phyloP scores from a whole-genome alignment of 2,888 invertebrate species.

The Gerris lacustris region DNA sequence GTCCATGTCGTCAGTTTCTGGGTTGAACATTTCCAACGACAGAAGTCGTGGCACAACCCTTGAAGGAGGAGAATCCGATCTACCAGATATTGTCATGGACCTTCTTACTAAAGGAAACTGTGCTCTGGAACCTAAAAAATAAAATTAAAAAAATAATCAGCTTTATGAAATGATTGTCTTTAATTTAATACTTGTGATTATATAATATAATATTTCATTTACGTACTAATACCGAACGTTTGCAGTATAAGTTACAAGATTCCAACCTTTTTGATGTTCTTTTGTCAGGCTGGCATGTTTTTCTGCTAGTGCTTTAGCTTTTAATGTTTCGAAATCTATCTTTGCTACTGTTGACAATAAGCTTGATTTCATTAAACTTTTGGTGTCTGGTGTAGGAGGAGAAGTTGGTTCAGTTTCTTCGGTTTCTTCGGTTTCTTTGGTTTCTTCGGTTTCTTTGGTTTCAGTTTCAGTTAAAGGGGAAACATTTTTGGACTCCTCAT shows the following conservation, averaged over 20 bases:
- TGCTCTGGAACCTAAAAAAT: conserved; percentile 43
- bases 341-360: background rate
- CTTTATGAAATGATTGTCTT: too few species aligned
- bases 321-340: background rate
- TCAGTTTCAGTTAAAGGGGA: background rate
- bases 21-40: conserved; percentile 74
- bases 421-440: background rate
- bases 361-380: too few species aligned
- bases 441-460: background rate
- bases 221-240: too few species aligned
- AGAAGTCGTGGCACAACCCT: conserved; percentile 59
- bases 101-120: conserved; percentile 60
- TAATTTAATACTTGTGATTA: background rate
- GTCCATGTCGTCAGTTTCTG: conserved; percentile 79
- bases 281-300: background rate
- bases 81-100: conserved; percentile 40
- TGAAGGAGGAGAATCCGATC: conserved; percentile 22
- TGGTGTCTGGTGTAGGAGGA: background rate
- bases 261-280: background rate
- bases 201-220: background rate
- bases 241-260: too few species aligned
- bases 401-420: background rate
- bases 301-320: background rate
- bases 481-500: background rate
- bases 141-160: conserved; percentile 32